Evolutionary conservation across 2,888 invertebrate species (phyloP).

Genomic region (Calephelis perditalis): DNA sequence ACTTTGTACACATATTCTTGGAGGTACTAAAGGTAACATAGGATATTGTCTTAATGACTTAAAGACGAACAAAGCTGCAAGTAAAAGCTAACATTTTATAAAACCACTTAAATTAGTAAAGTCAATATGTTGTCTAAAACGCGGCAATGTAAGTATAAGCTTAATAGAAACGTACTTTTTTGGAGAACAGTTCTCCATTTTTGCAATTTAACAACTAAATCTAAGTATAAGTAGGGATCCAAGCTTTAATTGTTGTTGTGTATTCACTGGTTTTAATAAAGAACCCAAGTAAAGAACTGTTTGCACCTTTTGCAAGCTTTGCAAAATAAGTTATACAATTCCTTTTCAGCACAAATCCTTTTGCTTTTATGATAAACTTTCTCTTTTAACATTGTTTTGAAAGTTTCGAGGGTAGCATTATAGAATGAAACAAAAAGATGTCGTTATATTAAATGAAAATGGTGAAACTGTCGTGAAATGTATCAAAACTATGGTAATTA

Average conservation of each 20-base stretch:
- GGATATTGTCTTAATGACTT: too few species aligned
- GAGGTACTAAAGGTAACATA: too few species aligned
- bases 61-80: too few species aligned
- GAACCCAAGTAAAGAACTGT: constrained; percentile 1
- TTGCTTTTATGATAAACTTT: constrained; percentile 11
- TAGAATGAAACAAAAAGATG: not conserved
- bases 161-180: too few species aligned
- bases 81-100: too few species aligned
- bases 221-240: not conserved
- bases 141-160: too few species aligned
- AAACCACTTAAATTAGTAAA: too few species aligned
- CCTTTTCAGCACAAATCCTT: constrained; percentile 1
- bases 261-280: constrained; percentile 7
- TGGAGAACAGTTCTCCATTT: constrained; percentile 14
- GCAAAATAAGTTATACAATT: constrained; percentile 7
- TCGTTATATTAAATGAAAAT: not conserved
- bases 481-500: too few species aligned
- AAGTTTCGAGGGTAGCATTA: not conserved
- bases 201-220: not conserved
- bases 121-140: too few species aligned
- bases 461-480: too few species aligned
- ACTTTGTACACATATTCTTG: too few species aligned
- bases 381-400: constrained; percentile 5
- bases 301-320: not conserved
- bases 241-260: not conserved